These are phyloP conservation scores for Aphrophora alni DNA, from an alignment of 2,888 invertebrate genomes.

Conservation along the genomic window DNA sequence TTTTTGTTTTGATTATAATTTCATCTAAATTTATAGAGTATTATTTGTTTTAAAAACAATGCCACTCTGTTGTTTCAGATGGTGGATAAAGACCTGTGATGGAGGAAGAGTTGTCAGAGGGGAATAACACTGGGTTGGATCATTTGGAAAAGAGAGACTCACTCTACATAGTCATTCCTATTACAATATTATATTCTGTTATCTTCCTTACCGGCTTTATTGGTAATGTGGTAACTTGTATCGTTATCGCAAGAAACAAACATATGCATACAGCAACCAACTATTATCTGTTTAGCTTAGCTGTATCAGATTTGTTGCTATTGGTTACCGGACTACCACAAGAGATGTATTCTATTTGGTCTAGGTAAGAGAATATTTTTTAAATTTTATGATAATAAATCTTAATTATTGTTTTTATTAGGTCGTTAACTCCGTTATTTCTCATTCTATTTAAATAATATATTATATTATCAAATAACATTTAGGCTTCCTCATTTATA, in stretches of 20 bases:
- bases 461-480: no score
- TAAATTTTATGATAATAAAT: background rate
- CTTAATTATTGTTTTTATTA: background rate
- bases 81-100: background rate
- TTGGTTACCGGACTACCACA: conserved; percentile 81
- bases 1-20: no score
- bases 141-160: conserved; percentile 58
- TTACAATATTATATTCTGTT: conserved; percentile 76
- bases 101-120: background rate
- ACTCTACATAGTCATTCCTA: conserved; percentile 70
- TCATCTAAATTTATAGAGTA: no score
- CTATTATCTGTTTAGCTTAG: conserved; percentile 84
- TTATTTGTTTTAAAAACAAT: no score
- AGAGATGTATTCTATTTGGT: conserved; percentile 82
- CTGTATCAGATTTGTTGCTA: conserved; percentile 80
- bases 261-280: conserved; percentile 85
- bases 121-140: background rate
- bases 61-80: conserved; percentile 1
- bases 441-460: no score
- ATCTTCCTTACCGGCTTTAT: conserved; percentile 81
- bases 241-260: conserved; percentile 81
- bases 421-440: no score
- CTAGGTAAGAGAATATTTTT: conserved; percentile 56
- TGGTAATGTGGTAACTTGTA: conserved; percentile 84
- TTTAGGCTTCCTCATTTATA: no score